These are phyloP conservation scores for Ciconia boyciana DNA, from an alignment of 2,113 vertebrate genomes.

Conservation along the genomic window DNA sequence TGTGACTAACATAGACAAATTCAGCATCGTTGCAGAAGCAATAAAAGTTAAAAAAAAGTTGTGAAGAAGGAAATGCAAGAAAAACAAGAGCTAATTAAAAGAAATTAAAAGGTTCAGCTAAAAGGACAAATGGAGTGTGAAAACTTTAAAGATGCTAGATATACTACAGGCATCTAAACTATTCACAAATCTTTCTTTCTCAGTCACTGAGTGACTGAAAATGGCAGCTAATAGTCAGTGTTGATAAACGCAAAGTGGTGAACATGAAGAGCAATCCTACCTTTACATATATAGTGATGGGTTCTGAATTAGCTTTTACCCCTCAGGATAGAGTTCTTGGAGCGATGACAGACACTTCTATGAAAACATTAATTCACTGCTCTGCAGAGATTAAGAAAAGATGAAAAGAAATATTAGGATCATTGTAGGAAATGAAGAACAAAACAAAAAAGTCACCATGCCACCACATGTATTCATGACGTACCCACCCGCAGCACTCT, in stretches of 20 bases:
- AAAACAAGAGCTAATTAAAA: background rate
- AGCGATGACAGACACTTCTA: constrained; percentile 15
- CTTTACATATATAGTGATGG: background rate
- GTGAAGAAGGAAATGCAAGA: background rate
- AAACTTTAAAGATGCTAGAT: background rate
- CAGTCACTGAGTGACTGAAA: background rate
- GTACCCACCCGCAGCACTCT: background rate
- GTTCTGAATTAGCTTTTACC: constrained; percentile 47
- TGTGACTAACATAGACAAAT: background rate
- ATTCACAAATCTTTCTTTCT: background rate
- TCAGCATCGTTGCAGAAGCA: background rate
- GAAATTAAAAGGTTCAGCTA: background rate
- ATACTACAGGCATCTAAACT: background rate
- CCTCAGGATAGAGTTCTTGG: constrained; percentile 37
- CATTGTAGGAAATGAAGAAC: background rate
- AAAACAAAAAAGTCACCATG: constrained; percentile 27
- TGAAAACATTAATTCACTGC: constrained; percentile 54
- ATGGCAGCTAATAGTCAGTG: background rate
- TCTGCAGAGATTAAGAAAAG: constrained; percentile 38
- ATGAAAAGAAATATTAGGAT: constrained; percentile 42
- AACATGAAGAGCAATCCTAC: background rate
- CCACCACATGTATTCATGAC: background rate
- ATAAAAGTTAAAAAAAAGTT: background rate
- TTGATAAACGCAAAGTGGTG: background rate
- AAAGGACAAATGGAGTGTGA: background rate